Percentiles rank a stretch among this genome's conserved stretches.
Evolutionary conservation across 53 echinoderm and acorn worm species (phyloP).

Genomic region (Paelopatides confundens): DNA sequence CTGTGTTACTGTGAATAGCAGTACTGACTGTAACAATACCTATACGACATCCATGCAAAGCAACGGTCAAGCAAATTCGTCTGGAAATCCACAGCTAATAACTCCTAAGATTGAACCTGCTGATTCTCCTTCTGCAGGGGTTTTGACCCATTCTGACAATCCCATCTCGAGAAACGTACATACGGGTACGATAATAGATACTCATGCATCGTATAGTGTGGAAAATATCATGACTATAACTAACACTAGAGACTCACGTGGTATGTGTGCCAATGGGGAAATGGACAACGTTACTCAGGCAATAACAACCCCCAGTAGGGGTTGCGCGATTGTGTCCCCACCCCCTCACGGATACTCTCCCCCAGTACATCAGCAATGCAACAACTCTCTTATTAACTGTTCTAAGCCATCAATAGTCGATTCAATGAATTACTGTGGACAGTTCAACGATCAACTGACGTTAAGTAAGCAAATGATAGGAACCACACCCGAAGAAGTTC

Average conservation of each 20-base stretch:
- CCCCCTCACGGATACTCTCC: conserved; percentile 89
- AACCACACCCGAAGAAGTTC: conserved; percentile 94
- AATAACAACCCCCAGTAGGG: conserved; percentile 71
- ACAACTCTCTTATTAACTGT: conserved; percentile 65
- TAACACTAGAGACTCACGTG: conserved; percentile 65
- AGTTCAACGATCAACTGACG: conserved; percentile 77
- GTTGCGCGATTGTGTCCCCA: conserved; percentile 80
- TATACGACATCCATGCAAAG: conserved; percentile 2
- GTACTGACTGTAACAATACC: conserved; percentile 40
- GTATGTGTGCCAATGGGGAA: conserved; percentile 61
- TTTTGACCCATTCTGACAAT: conserved; percentile 66
- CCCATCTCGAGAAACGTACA: conserved; percentile 53
- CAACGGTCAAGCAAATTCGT: conserved; percentile 61
- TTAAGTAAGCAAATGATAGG: conserved; percentile 99
- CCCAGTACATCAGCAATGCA: conserved; percentile 60
- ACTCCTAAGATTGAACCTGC: conserved; percentile 96
- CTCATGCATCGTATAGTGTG: conserved; percentile 78
- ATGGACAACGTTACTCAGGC: conserved; percentile 66
- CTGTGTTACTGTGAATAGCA: conserved; percentile 26
- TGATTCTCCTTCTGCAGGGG: conserved; percentile 79
- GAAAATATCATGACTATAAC: conserved; percentile 92
- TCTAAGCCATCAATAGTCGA: conserved; percentile 63
- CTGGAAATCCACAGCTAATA: conserved; percentile 65
- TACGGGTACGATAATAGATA: conserved; percentile 9
- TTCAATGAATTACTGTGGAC: conserved; percentile 56